Conservation (phyloP, 2,888 invertebrate genomes). For the Drosophila kanekoi region DNA sequence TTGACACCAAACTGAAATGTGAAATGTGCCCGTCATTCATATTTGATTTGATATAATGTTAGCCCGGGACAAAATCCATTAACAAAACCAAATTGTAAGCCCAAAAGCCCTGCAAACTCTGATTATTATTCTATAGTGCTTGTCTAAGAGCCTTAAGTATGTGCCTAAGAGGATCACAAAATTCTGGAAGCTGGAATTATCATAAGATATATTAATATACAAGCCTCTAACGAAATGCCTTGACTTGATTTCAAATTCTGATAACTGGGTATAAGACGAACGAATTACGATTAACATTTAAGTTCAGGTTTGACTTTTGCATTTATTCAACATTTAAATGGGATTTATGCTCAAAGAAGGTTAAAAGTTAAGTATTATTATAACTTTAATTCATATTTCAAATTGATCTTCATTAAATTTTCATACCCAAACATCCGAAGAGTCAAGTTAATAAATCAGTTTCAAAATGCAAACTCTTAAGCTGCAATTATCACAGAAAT, state of each 20-base stretch:
- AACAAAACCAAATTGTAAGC: slow-evolving; percentile 23
- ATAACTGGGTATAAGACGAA: slow-evolving; percentile 5
- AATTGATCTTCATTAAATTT: no score
- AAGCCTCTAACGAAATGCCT: not conserved
- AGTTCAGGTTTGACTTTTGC: no score
- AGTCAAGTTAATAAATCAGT: no score
- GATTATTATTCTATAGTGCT: slow-evolving; percentile 1
- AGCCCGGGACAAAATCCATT: slow-evolving; percentile 25
- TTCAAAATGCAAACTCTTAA: no score
- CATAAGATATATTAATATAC: not conserved
- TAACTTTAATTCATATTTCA: no score
- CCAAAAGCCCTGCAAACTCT: slow-evolving; percentile 7
- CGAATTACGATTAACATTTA: no score
- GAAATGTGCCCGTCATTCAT: slow-evolving; percentile 46
- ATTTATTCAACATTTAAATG: no score
- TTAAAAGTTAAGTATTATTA: no score
- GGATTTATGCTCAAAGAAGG: no score
- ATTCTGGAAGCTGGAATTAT: slow-evolving; percentile 1
- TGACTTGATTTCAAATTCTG: not conserved
- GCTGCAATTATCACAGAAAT: not conserved
- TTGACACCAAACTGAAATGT: slow-evolving; percentile 17
- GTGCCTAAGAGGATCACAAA: slow-evolving; percentile 1
- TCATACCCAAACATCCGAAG: no score
- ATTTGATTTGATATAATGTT: slow-evolving; percentile 43
- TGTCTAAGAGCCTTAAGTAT: not conserved